Evolutionary conservation across 1,140 invertebrate species (phyloP).

Genomic region (Paraescarpia echinospica): DNA sequence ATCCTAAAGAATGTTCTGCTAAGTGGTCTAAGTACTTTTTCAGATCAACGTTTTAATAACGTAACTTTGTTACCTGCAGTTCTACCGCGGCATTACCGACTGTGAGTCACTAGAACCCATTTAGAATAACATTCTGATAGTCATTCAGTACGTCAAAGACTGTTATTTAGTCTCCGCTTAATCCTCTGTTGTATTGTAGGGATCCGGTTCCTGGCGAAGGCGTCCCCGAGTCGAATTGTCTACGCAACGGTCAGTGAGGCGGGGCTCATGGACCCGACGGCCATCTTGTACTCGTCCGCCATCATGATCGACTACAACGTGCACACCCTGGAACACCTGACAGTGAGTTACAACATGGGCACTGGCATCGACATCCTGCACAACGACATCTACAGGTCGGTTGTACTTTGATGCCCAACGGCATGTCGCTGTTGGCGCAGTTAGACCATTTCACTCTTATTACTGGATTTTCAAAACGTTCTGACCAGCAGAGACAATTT

Average conservation of each 20-base stretch:
- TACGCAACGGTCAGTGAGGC: conserved; percentile 61
- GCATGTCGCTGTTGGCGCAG: background rate
- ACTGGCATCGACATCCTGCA: conserved; percentile 84
- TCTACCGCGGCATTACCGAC: no score
- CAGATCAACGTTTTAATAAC: no score
- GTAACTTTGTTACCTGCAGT: no score
- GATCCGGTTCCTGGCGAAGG: conserved; percentile 46
- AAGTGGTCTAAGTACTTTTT: no score
- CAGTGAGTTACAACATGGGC: background rate
- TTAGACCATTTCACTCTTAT: background rate
- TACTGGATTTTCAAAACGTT: no score
- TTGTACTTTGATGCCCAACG: background rate
- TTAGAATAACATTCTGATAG: no score
- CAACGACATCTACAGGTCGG: conserved; percentile 71
- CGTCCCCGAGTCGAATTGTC: conserved; percentile 37
- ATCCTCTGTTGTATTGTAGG: conserved; percentile 35
- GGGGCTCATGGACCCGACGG: conserved; percentile 90
- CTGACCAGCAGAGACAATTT: no score
- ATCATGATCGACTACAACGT: conserved; percentile 94
- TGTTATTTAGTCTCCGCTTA: no score
- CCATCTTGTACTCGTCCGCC: conserved; percentile 84
- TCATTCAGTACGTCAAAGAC: no score
- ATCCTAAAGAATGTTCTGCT: no score
- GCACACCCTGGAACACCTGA: conserved; percentile 83
- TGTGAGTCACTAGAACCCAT: no score